Base-by-base conservation (phyloP, 2,797 vertebrate genomes). In the Podargus strigoides region DNA sequence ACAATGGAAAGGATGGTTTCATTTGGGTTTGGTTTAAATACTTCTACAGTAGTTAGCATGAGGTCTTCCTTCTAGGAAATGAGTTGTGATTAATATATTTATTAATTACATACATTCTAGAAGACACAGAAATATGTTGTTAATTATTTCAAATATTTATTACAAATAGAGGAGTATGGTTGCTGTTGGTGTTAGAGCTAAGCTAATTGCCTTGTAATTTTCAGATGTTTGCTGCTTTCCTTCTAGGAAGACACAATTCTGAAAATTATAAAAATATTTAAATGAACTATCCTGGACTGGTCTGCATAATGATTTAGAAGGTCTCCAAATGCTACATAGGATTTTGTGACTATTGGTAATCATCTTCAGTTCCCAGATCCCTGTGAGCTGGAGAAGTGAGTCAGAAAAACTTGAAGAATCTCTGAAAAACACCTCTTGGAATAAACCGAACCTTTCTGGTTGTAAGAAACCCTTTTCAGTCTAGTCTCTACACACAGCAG, bases 191-290 rank as follows among this genome's bases (percentile, higher is more conserved):
- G 41, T 53, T 78, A 0, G 3, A 85, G 58, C 49, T 87, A 47
- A 74, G 37, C 37, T 89, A 87, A 83, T 67, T 82, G 49, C 64
- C 85, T 93, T 4, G 1, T 24, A 67, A 67, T 88, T 89, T 93
- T 94, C 56, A 82, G 55, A 50, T 66, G 27, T 28, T 66, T 68
- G 39, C 39, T 85, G 36, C 47, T 39, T 67, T 79, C 44, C 36
- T 69, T n/a, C 24, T 5, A 78, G 2, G 93, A 90, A 67, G 22
- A 59, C 3, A 7, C 60, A 53, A 83, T 80, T 85, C 44, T 77
- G 68, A 94, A 94, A 89, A 87, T 30, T 24, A 83, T n/a, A 89
- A 62, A 69, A 62, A 42, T 59, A 62, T 89, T 92, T 91, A 49
- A 75, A 78, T 72, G 4, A 67, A 6, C 19, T 75, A 70, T 8